phyloP scores from a whole-genome alignment of 2,888 invertebrate species.

The Meteorus colon region DNA sequence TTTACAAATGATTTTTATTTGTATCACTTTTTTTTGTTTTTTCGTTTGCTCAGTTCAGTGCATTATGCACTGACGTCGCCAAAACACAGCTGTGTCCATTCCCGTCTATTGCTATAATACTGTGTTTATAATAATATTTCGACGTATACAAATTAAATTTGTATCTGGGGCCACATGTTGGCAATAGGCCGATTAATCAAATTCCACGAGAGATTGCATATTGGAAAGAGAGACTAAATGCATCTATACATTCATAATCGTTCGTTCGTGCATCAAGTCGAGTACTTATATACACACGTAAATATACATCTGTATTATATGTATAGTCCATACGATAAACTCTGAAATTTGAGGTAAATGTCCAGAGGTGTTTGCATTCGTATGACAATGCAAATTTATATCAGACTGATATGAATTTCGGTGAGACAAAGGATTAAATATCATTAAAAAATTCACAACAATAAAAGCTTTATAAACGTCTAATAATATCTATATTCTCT shows the following conservation, averaged over 20 bases:
- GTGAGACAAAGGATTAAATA: not conserved
- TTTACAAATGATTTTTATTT: not conserved
- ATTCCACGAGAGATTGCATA: conserved; percentile 62
- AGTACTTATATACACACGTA: not conserved
- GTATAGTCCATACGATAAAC: not conserved
- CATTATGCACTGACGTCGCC: conserved; percentile 46
- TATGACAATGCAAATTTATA: conserved; percentile 3
- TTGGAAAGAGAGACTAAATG: conserved; percentile 39
- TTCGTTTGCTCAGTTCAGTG: conserved; percentile 48
- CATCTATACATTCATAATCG: conserved; percentile 3
- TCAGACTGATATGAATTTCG: conserved; percentile 7
- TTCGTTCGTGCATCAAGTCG: not conserved
- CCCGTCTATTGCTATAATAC: conserved; percentile 39
- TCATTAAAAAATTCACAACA: not conserved
- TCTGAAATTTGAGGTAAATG: not conserved
- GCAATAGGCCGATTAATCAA: conserved; percentile 67
- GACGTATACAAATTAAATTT: conserved; percentile 50
- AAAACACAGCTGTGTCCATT: conserved; percentile 53
- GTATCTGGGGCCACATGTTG: conserved; percentile 48
- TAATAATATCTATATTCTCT: not conserved
- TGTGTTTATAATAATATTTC: conserved; percentile 44
- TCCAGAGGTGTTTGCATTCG: not conserved
- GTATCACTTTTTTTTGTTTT: not conserved
- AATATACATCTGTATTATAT: not conserved
- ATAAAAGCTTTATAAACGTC: not conserved